Evolutionary conservation across 1,140 invertebrate species (phyloP).

Genomic region (Coptotermes formosanus): DNA sequence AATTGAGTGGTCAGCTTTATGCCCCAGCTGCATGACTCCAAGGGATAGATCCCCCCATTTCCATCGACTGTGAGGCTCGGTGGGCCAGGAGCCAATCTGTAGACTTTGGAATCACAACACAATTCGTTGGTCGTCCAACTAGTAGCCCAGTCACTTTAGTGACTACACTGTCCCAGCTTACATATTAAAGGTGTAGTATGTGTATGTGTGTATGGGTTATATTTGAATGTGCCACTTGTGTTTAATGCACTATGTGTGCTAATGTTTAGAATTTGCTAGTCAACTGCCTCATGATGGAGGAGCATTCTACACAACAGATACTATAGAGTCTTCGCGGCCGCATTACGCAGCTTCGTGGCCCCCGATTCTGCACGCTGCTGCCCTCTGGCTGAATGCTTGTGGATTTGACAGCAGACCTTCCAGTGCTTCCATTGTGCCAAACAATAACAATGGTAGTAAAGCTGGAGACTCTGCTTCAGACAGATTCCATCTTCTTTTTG

Average conservation of each 20-base stretch:
- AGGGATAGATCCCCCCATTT: no score
- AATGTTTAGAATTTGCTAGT: constrained; percentile 76
- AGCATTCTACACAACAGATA: constrained; percentile 95
- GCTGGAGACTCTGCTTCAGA: constrained; percentile 53
- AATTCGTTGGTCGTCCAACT: no score
- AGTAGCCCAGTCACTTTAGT: no score
- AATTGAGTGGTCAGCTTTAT: no score
- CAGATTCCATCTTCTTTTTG: constrained; percentile 88
- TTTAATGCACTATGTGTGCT: constrained; percentile 21
- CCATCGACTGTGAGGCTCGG: no score
- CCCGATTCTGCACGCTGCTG: constrained; percentile 88
- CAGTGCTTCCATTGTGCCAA: background rate
- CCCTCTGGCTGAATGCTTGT: constrained; percentile 78
- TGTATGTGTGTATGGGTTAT: no score
- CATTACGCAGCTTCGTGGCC: constrained; percentile 94
- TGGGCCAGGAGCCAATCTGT: no score
- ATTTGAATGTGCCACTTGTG: background rate
- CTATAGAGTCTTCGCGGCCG: constrained; percentile 85
- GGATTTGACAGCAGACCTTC: constrained; percentile 52
- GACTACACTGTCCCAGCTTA: no score
- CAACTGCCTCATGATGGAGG: constrained; percentile 94
- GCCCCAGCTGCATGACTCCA: no score
- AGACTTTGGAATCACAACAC: no score
- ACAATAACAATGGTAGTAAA: constrained; percentile 41
- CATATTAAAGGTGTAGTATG: no score